Evolutionary conservation across 2,113 vertebrate species (phyloP).

Genomic region (Cichladusa arquata): DNA sequence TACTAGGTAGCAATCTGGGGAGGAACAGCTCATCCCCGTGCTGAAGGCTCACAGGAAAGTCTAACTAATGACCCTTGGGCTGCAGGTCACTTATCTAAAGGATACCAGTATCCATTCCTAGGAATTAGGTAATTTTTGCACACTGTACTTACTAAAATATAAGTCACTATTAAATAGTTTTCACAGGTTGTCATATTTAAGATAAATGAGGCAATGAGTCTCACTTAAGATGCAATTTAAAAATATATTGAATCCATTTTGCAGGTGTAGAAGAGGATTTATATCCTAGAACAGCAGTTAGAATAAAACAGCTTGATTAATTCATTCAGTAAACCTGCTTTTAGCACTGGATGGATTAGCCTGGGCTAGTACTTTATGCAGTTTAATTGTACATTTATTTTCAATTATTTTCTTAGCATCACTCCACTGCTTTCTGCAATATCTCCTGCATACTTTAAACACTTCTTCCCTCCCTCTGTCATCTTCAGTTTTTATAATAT

Average conservation of each 20-base stretch:
- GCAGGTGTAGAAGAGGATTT: not conserved
- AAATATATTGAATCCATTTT: conserved; percentile 6
- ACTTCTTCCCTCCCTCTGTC: not conserved
- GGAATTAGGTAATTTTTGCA: not conserved
- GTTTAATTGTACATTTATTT: conserved; percentile 36
- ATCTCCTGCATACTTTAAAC: not conserved
- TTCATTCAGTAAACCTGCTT: conserved; percentile 8
- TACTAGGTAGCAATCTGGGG: not conserved
- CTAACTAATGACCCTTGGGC: not conserved
- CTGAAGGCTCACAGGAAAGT: not conserved
- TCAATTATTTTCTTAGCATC: conserved; percentile 40
- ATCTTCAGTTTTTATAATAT: not conserved
- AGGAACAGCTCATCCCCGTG: fast-evolving
- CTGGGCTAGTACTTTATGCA: not conserved
- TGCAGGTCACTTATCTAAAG: not conserved
- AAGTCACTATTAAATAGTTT: not conserved
- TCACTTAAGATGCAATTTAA: not conserved
- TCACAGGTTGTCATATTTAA: not conserved
- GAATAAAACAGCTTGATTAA: conserved; percentile 17
- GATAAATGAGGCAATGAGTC: not conserved
- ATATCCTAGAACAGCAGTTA: not conserved
- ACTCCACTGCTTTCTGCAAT: not conserved
- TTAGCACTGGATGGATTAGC: conserved; percentile 7
- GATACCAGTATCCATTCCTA: not conserved
- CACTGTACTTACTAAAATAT: not conserved